Base-by-base conservation (phyloP, 2,888 invertebrate genomes). In the Philereme vetulata region DNA sequence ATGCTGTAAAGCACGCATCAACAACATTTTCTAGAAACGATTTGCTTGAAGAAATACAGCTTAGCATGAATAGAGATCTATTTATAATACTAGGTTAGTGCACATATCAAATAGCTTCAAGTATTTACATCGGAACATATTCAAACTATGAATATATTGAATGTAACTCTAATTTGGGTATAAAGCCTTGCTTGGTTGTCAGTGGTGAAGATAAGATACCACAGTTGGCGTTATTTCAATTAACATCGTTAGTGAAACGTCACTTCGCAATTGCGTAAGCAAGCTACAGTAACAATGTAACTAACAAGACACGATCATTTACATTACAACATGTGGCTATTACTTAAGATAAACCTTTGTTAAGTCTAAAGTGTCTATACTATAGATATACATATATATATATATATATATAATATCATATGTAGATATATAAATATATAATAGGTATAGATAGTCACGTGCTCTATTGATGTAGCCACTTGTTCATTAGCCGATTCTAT, bases 221-320 rank as follows among this genome's bases (percentile, higher is more conserved):
- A 66, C 61, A 64, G 61, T 65, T 71, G 71, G 71, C 67, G 64
- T 65, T 63, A 64, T 57, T 64, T 70, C 70, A 71, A 72, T 71
- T 70, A 71, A 65, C 64, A 65, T 65, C 53, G 66, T 71, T 65
- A 68, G 67, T 62, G 52, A 51, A 50, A 49, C 65, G 63, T 65
- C 61, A 57, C 52, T 51, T 59, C 21, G 50, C 38, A 50, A 54
- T 62, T 64, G 59, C 64, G 62, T 63, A 67, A 63, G 62, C 59
- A 56, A 64, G 45, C 55, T 52, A 53, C 35, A 53, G 56, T 21
- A 21, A 21, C 21, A 21, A 21, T 21, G 2, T 21, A 21, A 21
- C 21, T 1, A 62, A 63, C 64, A 65, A 58, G 60, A 61, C 56
- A 59, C 34, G 44, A 38, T 42, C 35, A 44, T 36, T 58, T 45